Base-by-base conservation (phyloP, 2,888 invertebrate species). In the Calameuta pallipes region DNA sequence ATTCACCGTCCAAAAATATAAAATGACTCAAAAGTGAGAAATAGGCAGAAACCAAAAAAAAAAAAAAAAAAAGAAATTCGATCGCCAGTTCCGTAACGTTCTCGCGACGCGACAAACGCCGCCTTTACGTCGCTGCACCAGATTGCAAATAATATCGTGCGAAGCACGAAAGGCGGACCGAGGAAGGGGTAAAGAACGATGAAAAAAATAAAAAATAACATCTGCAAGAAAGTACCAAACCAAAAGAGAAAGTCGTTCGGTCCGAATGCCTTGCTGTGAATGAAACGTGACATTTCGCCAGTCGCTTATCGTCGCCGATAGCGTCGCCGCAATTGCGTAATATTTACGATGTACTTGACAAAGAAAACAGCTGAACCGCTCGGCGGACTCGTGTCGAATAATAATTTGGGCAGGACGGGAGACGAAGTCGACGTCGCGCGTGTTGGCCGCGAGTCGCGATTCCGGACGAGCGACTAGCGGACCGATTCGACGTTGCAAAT, bases 241-340 rank as follows among this genome's bases (percentile, higher is more conserved):
- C 30, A 70, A 30, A 30, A 70, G 70, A 70, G 33, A 70, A 9
- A 30, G 70, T 0, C 30, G 33, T 70, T 33, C 31, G 30, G 0
- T 30, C 4, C 15, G 41, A 2, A 15, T 41, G 15, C 41, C 15
- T 70, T 11, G 0, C 70, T 70, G 70, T 30, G 70, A 70, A 70
- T 70, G 70, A 70, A 70, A 30, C 70, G 70, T 15, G 33, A 70
- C 70, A 37, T 73, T 34, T 76, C 56, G 30, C 56, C 73, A 76
- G 56, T 73, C 73, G 76, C 56, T 76, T 76, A 76, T 76, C 76
- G 41, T 34, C 35, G 69, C 68, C 69, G 70, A 70, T 70, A 70
- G 33, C 70, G 35, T 41, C 35, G 71, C 30, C 30, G 30, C 35
- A 69, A 33, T 70, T 70, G 33, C 70, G 70, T 70, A 70, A 70